Percentiles rank a stretch among this genome's conserved stretches.
These are phyloP conservation scores for Hemicrepidius hirtus DNA, from an alignment of 2,888 invertebrate genomes.

Conservation along the genomic window DNA sequence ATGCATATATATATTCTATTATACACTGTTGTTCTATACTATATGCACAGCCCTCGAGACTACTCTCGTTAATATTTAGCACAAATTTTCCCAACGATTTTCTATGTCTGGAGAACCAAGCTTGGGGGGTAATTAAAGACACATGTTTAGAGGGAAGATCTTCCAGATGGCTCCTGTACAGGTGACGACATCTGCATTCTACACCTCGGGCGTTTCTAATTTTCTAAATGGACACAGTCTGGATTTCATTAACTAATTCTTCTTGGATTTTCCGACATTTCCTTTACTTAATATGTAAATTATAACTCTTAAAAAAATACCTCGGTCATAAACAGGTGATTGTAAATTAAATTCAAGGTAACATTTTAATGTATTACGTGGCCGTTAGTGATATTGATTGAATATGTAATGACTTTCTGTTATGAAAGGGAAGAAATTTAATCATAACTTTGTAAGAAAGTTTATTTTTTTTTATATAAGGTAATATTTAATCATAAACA, in stretches of 20 bases:
- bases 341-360: no score
- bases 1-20: not conserved
- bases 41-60: no score
- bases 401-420: no score
- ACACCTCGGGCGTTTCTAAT: conserved; percentile 12
- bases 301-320: no score
- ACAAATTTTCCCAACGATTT: not conserved
- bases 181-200: conserved; percentile 27
- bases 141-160: conserved; percentile 6
- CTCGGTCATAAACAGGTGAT: no score
- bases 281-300: not conserved
- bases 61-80: conserved; percentile 10
- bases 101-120: not conserved
- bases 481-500: no score
- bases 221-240: conserved; percentile 15
- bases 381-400: no score
- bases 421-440: no score
- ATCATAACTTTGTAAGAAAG: no score
- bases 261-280: not conserved
- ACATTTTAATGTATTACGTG: no score
- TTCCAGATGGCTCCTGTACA: conserved; percentile 20
- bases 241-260: conserved; percentile 27
- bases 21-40: not conserved
- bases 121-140: conserved; percentile 17
- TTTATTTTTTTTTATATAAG: no score